Percentiles rank a stretch among this genome's conserved stretches.
These are phyloP conservation scores for Actinernus sp. DNA, from an alignment of 92 coral and sea anemone species.

Conservation along the genomic window DNA sequence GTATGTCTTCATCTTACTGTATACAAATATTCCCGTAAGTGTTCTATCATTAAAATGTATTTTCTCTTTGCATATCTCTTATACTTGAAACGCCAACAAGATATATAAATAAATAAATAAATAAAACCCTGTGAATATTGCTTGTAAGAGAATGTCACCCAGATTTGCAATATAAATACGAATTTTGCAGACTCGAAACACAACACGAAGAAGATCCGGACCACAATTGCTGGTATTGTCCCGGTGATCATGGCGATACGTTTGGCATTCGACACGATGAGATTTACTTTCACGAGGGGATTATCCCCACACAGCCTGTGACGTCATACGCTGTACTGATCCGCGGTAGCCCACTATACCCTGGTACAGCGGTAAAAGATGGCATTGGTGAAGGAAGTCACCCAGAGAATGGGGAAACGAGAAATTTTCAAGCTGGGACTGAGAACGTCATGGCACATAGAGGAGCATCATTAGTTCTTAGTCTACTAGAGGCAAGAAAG, in stretches of 20 bases:
- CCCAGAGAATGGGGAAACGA: neutral
- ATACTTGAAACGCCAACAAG: too few relatives aligned
- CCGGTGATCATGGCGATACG: conserved; percentile 72
- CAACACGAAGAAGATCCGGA: conserved; percentile 49
- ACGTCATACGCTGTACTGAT: conserved; percentile 79
- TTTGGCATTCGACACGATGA: conserved; percentile 90
- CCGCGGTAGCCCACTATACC: conserved; percentile 52
- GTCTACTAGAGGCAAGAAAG: conserved; percentile 69
- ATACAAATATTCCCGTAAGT: too few relatives aligned
- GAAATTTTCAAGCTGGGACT: neutral
- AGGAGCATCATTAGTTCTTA: conserved; percentile 55
- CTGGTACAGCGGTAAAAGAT: conserved; percentile 47
- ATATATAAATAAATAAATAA: too few relatives aligned
- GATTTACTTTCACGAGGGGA: conserved; percentile 67
- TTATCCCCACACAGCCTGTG: conserved; percentile 80
- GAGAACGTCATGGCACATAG: conserved; percentile 39
- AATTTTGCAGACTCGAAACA: conserved; percentile 39
- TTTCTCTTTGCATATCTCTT: too few relatives aligned
- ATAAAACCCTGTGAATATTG: too few relatives aligned
- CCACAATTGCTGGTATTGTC: conserved; percentile 73
- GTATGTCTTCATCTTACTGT: too few relatives aligned
- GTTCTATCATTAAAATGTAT: too few relatives aligned
- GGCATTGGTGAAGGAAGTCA: conserved; percentile 33
- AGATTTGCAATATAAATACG: too few relatives aligned
- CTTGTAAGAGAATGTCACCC: too few relatives aligned